Base-by-base conservation (phyloP, 2,797 vertebrate genomes). In the Danio albolineatus region DNA sequence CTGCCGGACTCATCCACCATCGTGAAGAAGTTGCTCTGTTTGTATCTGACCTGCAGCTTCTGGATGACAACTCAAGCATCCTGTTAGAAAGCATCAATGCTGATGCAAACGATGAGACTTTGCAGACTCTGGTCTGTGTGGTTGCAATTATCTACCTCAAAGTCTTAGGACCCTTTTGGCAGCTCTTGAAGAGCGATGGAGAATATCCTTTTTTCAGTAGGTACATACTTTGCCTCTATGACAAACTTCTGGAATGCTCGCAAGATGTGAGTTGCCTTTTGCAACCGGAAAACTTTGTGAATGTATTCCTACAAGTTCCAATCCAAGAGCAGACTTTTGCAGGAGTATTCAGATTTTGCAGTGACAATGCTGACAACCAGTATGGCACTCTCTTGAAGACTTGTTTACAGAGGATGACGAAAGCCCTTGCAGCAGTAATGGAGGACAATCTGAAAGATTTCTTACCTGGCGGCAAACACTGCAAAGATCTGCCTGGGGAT, bases 81-180 rank as follows among this genome's bases (percentile, higher is more conserved):
- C 65, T 94, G 49, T 87, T 94, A 57, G 92, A 95, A 82, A 94
- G 94, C 2, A 57, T 94, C 0, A 84, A 84, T 0, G 86, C 90
- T 1, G 94, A 95, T 53, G 90, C 92, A 0, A 84, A 48, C 0
- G 93, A 95, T n/a, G 66, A 90, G 0, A 83, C 91, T 10, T 87
- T 95, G 59, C 93, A 94, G 85, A 90, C 88, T 61, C 84, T 95
- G 0, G 89, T 93, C 53, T 94, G 94, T 19, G 92, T 92, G 5
- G 79, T 95, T 53, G 93, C 93, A 54, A 79, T 95, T 2, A 38
- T 94, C 51, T 91, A 95, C 87, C 92, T 92, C 83, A 95, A 95
- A 87, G 80, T 95, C 6, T 81, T 95, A 0, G 94, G 94, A 1
- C 94, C 94, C n/a, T 93, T 92, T 83, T 94, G 91, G 92, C 93